Percentiles rank a stretch among this genome's conserved stretches.
phyloP scores from a whole-genome alignment of 2,888 invertebrate species.

The Notocelia uddmanniana region DNA sequence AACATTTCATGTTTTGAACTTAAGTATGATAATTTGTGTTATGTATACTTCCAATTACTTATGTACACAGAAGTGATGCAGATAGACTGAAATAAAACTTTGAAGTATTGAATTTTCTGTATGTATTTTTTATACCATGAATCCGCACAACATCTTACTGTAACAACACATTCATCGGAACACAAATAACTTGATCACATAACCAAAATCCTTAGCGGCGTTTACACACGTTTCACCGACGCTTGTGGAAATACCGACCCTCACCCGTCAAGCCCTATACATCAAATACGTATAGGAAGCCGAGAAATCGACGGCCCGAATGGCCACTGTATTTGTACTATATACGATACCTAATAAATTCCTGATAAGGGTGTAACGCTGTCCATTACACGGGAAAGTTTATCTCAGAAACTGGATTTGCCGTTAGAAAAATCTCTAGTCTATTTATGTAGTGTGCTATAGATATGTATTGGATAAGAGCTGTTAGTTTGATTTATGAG shows the following conservation, averaged over 20 bases:
- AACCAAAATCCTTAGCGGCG: slow-evolving; percentile 14
- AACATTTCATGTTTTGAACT: too few species aligned
- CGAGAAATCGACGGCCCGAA: slow-evolving; percentile 41
- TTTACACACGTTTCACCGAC: slow-evolving; percentile 18
- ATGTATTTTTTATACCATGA: background rate
- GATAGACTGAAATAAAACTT: slow-evolving; percentile 16
- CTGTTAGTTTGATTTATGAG: slow-evolving; percentile 65
- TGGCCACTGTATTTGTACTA: slow-evolving; percentile 44
- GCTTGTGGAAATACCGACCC: slow-evolving; percentile 17
- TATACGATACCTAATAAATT: slow-evolving; percentile 64
- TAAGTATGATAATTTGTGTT: too few species aligned
- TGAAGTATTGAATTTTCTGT: background rate
- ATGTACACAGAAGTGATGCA: too few species aligned
- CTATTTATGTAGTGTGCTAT: slow-evolving; percentile 57
- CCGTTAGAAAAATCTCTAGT: slow-evolving; percentile 57
- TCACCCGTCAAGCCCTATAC: slow-evolving; percentile 11
- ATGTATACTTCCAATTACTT: too few species aligned
- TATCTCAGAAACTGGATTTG: slow-evolving; percentile 65
- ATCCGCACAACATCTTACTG: background rate
- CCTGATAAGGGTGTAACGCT: slow-evolving; percentile 69
- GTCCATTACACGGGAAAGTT: slow-evolving; percentile 65
- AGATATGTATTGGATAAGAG: slow-evolving; percentile 64
- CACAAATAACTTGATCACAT: slow-evolving; percentile 23
- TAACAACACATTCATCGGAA: background rate
- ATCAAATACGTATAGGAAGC: slow-evolving; percentile 34